Base-by-base conservation (phyloP, 2,888 invertebrate genomes). In the Eupithecia inturbata region DNA sequence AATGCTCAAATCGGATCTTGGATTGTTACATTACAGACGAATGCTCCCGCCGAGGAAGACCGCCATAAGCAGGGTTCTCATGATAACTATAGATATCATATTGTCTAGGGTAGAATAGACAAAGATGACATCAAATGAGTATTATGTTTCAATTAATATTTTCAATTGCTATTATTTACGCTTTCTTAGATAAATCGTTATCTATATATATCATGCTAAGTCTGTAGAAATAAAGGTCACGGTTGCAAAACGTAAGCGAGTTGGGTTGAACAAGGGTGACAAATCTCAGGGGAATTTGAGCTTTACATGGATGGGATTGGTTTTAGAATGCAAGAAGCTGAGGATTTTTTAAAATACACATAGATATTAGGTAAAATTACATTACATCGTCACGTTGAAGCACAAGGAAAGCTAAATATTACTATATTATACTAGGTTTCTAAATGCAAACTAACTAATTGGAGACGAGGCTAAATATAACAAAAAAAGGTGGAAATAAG, bases 351-450 rank as follows among this genome's bases (percentile, higher is more conserved):
- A 1, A 53, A 53, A 53, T 49, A 49, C 9, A n/a, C 19, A 45
- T 10, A 53, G 9, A 49, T 49, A 49, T 2, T 26, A 57, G 26
- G 14, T 57, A 26, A 26, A 26, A 69, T 22, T 68, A 49, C 14
- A 12, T 4, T 60, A 73, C 71, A 72, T 66, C 70, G 68, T 41
- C 39, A 53, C 67, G 74, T 77, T 4, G 63, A 70, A 78, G 79
- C 82, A 80, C 73, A 78, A 70, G 53, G 78, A 72, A 82, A 81
- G 83, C 82, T 73, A 39, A 73, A 64, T 64, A 64, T 64, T 33
- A 62, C 3, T 62, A 26, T 36, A 6, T 10, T 19, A 33, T 16
- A 22, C 63, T 36, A 64, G 12, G n/a, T 62, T 57, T 57, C 26
- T 26, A 33, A 39, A 69, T 71, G 31, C 62, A 66, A 71, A 68